Percentiles rank a stretch among this genome's conserved stretches.
phyloP scores from a whole-genome alignment of 1,140 invertebrate species.

The Ostrea denselamellosa region DNA sequence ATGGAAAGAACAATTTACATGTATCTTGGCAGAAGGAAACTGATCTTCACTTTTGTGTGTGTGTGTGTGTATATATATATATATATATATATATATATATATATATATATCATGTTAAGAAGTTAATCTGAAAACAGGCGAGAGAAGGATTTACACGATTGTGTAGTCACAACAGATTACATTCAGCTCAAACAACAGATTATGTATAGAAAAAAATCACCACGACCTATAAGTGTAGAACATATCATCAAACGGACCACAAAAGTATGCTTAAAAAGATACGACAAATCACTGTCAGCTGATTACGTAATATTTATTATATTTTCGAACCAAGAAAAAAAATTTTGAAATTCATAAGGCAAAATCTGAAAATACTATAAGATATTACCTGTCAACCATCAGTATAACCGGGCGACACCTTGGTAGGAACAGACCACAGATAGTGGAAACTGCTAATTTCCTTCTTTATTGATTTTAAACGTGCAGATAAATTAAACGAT shows the following conservation, averaged over 20 bases:
- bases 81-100: too few species aligned
- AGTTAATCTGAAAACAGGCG: background rate
- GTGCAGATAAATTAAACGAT: constrained; percentile 19
- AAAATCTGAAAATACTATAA: background rate
- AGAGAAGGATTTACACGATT: background rate
- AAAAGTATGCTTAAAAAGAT: too few species aligned
- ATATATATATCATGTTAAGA: background rate
- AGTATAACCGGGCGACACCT: background rate
- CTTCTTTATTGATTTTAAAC: constrained; percentile 2
- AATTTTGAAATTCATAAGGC: background rate
- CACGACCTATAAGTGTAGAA: background rate
- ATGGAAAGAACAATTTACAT: too few species aligned
- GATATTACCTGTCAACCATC: background rate
- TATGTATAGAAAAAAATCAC: background rate
- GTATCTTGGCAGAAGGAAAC: too few species aligned
- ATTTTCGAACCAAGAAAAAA: background rate
- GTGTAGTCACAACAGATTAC: background rate
- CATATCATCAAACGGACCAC: too few species aligned
- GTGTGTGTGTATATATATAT: too few species aligned
- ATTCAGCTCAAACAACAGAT: background rate
- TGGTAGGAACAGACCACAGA: background rate
- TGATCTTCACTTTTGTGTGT: too few species aligned
- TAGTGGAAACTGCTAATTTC: background rate
- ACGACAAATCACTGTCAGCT: too few species aligned
- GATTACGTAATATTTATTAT: too few species aligned